These are phyloP conservation scores for Stegana nigrithorax DNA, from an alignment of 2,888 invertebrate species.

Conservation along the genomic window DNA sequence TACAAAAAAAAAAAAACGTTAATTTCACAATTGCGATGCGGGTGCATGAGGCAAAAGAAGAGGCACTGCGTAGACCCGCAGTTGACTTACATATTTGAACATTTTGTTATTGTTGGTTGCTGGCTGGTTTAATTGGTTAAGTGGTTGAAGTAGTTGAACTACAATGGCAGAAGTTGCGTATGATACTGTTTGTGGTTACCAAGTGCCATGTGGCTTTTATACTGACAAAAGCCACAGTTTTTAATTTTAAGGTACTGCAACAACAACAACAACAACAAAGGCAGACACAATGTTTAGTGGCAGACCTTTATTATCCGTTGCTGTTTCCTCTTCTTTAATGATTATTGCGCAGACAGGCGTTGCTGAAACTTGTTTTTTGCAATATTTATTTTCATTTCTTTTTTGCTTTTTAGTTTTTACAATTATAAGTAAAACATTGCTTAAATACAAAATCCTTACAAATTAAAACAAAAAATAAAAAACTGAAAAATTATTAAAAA, in stretches of 20 bases:
- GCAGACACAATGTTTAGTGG: too few species aligned
- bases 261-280: too few species aligned
- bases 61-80: too few species aligned
- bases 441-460: constrained; percentile 2
- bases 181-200: constrained; percentile 52
- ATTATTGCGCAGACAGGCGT: too few species aligned
- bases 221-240: constrained; percentile 30
- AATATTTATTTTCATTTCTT: neutral
- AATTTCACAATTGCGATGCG: neutral
- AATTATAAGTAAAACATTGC: constrained; percentile 43
- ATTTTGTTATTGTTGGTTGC: constrained; percentile 42
- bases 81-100: constrained; percentile 64
- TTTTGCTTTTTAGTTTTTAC: constrained; percentile 5
- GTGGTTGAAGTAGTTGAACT: too few species aligned
- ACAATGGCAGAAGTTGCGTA: constrained; percentile 36
- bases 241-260: too few species aligned
- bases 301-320: too few species aligned
- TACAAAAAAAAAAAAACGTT: constrained; percentile 5
- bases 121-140: too few species aligned
- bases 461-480: neutral
- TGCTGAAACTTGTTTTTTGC: constrained; percentile 16
- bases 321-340: too few species aligned
- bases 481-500: constrained; percentile 26
- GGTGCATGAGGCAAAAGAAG: neutral
- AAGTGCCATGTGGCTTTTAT: constrained; percentile 50